Conservation (phyloP, 1,140 invertebrate genomes). For the Cydia strobilella region DNA sequence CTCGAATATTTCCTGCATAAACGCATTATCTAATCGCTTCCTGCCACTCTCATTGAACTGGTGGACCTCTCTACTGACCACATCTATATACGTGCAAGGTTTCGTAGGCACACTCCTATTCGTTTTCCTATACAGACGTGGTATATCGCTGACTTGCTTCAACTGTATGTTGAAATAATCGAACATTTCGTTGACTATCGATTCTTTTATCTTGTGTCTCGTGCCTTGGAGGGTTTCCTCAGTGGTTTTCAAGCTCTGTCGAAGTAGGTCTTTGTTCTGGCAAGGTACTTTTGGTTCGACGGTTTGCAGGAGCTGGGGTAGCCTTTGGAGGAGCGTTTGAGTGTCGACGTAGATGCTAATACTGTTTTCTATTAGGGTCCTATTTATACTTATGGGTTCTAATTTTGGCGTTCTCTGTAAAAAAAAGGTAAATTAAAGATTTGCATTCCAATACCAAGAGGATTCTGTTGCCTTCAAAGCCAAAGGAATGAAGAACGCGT, state of each 20-base stretch:
- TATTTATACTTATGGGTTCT: slow-evolving; percentile 60
- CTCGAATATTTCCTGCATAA: slow-evolving; percentile 80
- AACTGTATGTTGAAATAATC: slow-evolving; percentile 81
- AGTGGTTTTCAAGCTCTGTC: slow-evolving; percentile 77
- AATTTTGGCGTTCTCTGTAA: slow-evolving; percentile 56
- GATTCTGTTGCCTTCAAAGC: too few relatives aligned
- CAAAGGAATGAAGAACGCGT: too few relatives aligned
- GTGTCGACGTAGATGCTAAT: slow-evolving; percentile 65
- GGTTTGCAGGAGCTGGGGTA: slow-evolving; percentile 74
- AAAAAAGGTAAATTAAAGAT: slow-evolving; percentile 11
- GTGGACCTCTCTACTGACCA: slow-evolving; percentile 83
- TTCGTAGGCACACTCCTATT: slow-evolving; percentile 92
- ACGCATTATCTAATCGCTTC: slow-evolving; percentile 77
- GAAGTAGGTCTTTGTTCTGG: slow-evolving; percentile 57
- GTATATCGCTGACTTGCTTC: slow-evolving; percentile 93
- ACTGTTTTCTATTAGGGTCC: slow-evolving; percentile 59
- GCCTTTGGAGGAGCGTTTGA: slow-evolving; percentile 55
- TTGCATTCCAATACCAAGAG: too few relatives aligned
- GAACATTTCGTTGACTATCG: slow-evolving; percentile 82
- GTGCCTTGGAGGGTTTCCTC: slow-evolving; percentile 72
- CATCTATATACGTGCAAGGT: slow-evolving; percentile 88
- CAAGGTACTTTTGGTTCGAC: slow-evolving; percentile 70
- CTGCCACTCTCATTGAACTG: slow-evolving; percentile 83
- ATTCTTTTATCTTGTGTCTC: slow-evolving; percentile 80
- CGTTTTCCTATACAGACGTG: slow-evolving; percentile 94